Evolutionary conservation across 2,797 vertebrate genomes (phyloP), one percentile per base, ranked within the genome.

Genomic region (Lates japonicus): DNA sequence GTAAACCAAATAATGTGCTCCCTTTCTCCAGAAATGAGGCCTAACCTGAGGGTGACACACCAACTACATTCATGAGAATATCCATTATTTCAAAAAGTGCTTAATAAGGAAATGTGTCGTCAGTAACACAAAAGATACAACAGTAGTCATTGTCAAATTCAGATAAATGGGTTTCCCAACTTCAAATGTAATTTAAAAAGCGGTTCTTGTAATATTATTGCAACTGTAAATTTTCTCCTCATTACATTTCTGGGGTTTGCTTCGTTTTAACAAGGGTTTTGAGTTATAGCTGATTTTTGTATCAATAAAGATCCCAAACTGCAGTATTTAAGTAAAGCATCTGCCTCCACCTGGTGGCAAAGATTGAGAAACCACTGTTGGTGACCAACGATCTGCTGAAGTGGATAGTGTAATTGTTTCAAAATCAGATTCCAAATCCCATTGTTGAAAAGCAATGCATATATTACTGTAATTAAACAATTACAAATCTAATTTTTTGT

Each of bases 281-380:
- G 12, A 76, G 41, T 42, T 59, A 48, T 7, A 13, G 31, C 6
- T 8, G 52, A 66, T 63, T 63, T 19, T 51, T 74, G 58, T 25
- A 58, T 55, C 6, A 65, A 60, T 59, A 49, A 62, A 62, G 14
- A 3, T 5, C 1, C 1, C 0, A 66, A 22, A 75, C n/a, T 42
- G 17, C 19, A 74, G 64, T 20, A 7, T 52, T 65, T 82, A 59
- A 60, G 64, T 87, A 33, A n/a, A 76, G 65, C 44, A 78, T 92
- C 57, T 95, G 90, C 80, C 84, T 73, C 94, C 95, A 95, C 76
- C 86, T 95, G 80, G 91, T 91, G 84, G 93, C 42, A 16, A 59
- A 57, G 5, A 37, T 12, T 29, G n/a, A n/a, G n/a, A n/a, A 44
- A 39, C 54, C 16, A 69, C 39, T 71, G 59, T 35, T 1, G 10